Base-by-base conservation (phyloP, 2,888 invertebrate genomes). In the Drosophila dives region DNA sequence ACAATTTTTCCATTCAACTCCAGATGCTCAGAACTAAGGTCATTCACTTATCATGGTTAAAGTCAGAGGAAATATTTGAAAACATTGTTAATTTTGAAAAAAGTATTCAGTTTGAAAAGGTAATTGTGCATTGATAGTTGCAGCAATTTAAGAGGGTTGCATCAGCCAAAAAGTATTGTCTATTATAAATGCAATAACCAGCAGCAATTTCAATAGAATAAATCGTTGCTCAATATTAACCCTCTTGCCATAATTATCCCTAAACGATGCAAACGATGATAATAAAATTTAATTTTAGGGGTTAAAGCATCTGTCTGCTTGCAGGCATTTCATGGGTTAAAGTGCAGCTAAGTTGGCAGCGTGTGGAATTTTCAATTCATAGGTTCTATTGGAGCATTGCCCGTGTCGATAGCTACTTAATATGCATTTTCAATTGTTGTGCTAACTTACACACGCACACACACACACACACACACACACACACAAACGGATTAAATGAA, bases 401-500 rank as follows among this genome's bases (percentile, higher is more conserved):
- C 56, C 48, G 63, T 79, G 65, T 75, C 49, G 75, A 66, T 67
- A 62, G 59, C 86, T 83, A 80, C 73, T 83, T 87, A 85, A 73
- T 83, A 85, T 87, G 83, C 88, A 85, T 72, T 87, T 87, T 72
- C 86, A 80, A 77, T 85, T 77, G 83, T 77, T 76, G 68, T 76
- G 50, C 88, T 66, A 77, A 63, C 77, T 62, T 70, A 40, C 58
- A 62, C 61, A 56, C 63, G n/a, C 65, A 62, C 20, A 38, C 29
- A 61, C 40, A 49, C 50, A 55, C 33, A 45, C n/a, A 53, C 26
- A 58, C 11, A 64, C 26, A 60, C n/a, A 26, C 6, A 50, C 11
- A 49, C 10, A 48, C 51, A 58, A 17, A 63, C 29, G 58, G 61
- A 80, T 65, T 78, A 83, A 83, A 67, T 77, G 80, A 80, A 81